Evolutionary conservation across 2,888 invertebrate species (phyloP), one percentile per base, ranked within the genome.

Genomic region (Drosophila neutralis): DNA sequence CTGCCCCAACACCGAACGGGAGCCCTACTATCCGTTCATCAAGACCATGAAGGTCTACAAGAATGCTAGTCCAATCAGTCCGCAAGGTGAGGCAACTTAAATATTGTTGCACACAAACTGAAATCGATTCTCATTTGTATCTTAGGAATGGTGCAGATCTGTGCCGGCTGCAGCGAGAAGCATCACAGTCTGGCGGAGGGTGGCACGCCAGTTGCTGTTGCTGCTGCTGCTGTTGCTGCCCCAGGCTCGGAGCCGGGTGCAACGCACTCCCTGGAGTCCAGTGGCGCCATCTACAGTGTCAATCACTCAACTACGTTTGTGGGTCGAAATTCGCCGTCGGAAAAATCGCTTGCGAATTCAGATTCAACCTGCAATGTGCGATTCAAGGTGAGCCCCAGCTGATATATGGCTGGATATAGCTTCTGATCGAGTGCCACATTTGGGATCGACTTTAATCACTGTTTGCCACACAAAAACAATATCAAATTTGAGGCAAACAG

Each of bases 21-120:
- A 98, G 93, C 97, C 98, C 61, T 98, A 96, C 93, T 98, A 97
- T 94, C 97, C 98, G 18, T 97, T 97, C 93, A 96, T 98, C 71
- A 96, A 96, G 90, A 95, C 95, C 85, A 94, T 97, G 90, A 96
- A 96, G 93, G 95, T 97, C 69, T 97, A 96, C 78, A 95, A 95
- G 61, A 97, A 97, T 88, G 97, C 98, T 90, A 96, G 97, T 93
- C 97, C 98, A 45, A 96, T 98, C 86, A 97, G 97, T 93, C 96
- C 97, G 69, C 97, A 97, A 94, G 98, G 97, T 93, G n/a, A 78
- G 60, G 67, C 31, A 53, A 24, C 21, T 35, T 21, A 13, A 21
- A 21, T 21, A 13, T 21, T 15, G 21, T 27, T 10, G 10, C 27
- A 29, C 4, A 4, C 5, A 13, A 13, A 4, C 36, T 7, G 13